phyloP scores from a whole-genome alignment of 2,888 invertebrate genomes.

The Erebia aethiops region DNA sequence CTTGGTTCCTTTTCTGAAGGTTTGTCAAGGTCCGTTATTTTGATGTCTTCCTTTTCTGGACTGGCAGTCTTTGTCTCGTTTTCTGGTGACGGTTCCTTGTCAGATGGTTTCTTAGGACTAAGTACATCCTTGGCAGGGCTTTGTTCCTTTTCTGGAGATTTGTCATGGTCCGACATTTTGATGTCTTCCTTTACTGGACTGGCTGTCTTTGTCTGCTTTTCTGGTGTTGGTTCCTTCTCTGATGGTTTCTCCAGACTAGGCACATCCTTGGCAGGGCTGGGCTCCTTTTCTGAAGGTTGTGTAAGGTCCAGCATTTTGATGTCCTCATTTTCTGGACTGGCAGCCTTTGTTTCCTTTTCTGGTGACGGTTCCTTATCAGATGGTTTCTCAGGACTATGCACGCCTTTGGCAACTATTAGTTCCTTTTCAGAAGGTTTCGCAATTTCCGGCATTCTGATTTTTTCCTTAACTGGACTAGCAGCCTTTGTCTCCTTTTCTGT shows the following conservation, averaged over 20 bases:
- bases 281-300: conserved; percentile 20
- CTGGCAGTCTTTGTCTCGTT: too few species aligned
- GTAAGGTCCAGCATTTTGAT: background rate
- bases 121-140: conserved; percentile 17
- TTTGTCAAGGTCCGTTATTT: conserved; percentile 6
- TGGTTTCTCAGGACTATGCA: conserved; percentile 7
- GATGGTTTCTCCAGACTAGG: conserved; percentile 19
- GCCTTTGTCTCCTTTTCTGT: too few species aligned
- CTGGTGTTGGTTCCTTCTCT: background rate
- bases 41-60: too few species aligned
- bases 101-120: conserved; percentile 10
- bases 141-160: too few species aligned
- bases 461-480: conserved; percentile 9
- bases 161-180: background rate
- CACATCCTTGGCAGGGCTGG: background rate
- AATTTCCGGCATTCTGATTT: background rate
- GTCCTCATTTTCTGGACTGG: background rate
- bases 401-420: conserved; percentile 33
- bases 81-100: conserved; percentile 34
- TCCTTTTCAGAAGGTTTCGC: background rate
- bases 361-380: conserved; percentile 13
- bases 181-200: conserved; percentile 25
- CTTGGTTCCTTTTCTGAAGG: conserved; percentile 31
- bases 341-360: background rate
- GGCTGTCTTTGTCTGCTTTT: background rate